phyloP scores from a whole-genome alignment of 2,113 vertebrate genomes.

The Platysternon megacephalum region DNA sequence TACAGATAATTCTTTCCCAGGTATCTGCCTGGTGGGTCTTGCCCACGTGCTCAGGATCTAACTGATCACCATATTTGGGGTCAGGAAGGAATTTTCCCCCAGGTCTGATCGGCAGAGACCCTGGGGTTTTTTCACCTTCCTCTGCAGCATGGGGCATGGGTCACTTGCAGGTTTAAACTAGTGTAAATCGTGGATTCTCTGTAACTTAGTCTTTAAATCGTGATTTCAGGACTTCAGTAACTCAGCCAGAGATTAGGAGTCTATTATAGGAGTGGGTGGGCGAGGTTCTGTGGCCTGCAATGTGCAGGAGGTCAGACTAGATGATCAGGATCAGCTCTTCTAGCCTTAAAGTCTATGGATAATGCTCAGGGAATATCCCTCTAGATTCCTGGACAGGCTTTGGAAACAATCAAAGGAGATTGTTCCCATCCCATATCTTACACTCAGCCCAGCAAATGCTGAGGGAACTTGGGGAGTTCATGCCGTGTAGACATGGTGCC shows the following conservation, averaged over 20 bases:
- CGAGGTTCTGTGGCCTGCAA: background rate
- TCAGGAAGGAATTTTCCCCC: background rate
- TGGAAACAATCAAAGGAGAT: background rate
- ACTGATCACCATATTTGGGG: background rate
- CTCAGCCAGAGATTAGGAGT: background rate
- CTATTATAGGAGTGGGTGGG: background rate
- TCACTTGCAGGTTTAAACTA: background rate
- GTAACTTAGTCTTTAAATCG: background rate
- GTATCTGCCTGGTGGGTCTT: background rate
- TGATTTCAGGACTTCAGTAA: background rate
- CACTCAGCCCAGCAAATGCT: too few species aligned
- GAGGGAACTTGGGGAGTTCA: background rate
- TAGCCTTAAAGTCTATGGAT: background rate
- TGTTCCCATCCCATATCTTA: background rate
- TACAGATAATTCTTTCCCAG: background rate
- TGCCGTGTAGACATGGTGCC: too few species aligned
- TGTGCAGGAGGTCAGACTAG: background rate
- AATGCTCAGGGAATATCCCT: background rate
- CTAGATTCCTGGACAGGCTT: background rate
- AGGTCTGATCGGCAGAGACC: too few species aligned
- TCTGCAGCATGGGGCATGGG: background rate
- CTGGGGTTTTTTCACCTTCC: too few species aligned
- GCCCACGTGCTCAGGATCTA: background rate
- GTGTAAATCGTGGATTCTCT: background rate
- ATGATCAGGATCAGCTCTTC: background rate